Conservation (phyloP, 2,888 invertebrate species). For the Camptogramma bilineatum region DNA sequence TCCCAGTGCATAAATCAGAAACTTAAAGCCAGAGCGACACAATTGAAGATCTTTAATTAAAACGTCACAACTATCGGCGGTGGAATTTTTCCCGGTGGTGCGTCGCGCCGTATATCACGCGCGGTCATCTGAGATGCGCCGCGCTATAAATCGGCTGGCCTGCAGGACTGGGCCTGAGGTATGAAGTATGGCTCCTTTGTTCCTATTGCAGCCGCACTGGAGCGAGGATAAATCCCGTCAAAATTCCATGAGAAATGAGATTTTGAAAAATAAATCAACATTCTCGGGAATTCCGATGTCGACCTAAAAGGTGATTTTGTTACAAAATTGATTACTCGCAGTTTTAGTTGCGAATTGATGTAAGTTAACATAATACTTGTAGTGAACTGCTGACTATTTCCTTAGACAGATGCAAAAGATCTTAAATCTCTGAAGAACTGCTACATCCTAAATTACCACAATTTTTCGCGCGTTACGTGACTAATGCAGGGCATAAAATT, state of each 20-base stretch:
- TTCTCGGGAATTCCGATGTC: not conserved
- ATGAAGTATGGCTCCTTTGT: conserved; percentile 22
- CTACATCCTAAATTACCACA: too few species aligned
- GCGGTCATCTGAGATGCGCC: conserved; percentile 53
- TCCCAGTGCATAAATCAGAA: conserved; percentile 26
- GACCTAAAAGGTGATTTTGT: not conserved
- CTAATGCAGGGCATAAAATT: too few species aligned
- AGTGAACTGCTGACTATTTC: too few species aligned
- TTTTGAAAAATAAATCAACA: not conserved
- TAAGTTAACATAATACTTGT: not conserved
- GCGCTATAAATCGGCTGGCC: conserved; percentile 52
- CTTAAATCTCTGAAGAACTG: too few species aligned
- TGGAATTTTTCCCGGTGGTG: conserved; percentile 43
- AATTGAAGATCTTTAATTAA: conserved; percentile 45
- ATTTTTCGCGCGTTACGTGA: too few species aligned
- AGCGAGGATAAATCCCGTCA: not conserved
- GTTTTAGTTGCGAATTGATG: not conserved
- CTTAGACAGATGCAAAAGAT: too few species aligned
- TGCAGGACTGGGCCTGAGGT: conserved; percentile 34
- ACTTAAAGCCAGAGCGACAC: conserved; percentile 18
- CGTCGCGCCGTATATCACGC: conserved; percentile 57
- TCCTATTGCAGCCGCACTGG: conserved; percentile 1
- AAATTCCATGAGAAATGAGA: not conserved
- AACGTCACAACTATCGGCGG: conserved; percentile 40
- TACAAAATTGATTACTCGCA: too few species aligned